Evolutionary conservation across 2,888 invertebrate genomes (phyloP).

Genomic region (Magallana nippona): DNA sequence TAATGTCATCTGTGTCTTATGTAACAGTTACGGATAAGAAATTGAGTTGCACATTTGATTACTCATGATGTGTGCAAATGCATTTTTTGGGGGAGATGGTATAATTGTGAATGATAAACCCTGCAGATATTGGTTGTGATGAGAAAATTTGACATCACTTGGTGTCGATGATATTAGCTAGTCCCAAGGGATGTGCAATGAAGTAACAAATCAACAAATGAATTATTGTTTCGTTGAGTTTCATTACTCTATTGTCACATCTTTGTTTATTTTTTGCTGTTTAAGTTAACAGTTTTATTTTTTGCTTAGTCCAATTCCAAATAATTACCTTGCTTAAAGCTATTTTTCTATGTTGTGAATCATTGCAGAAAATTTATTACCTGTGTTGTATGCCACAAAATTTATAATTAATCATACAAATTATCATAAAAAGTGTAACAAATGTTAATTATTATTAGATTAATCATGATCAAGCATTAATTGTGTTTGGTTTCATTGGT

Average conservation of each 20-base stretch:
- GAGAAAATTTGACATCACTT: conserved; percentile 2
- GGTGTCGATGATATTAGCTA: too few relatives aligned
- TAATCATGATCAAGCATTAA: too few relatives aligned
- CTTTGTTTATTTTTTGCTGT: not conserved
- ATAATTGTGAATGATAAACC: not conserved
- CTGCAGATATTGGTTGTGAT: not conserved
- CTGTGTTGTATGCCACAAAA: too few relatives aligned
- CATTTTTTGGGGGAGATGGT: too few relatives aligned
- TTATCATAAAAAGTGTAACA: too few relatives aligned
- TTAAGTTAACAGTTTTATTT: not conserved
- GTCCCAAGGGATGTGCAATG: not conserved
- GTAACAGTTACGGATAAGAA: too few relatives aligned
- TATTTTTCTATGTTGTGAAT: not conserved
- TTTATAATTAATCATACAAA: too few relatives aligned
- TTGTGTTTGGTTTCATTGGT: too few relatives aligned
- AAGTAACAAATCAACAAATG: not conserved
- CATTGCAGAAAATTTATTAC: not conserved
- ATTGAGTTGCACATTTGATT: too few relatives aligned
- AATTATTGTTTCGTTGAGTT: conserved; percentile 9
- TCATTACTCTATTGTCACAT: conserved; percentile 2
- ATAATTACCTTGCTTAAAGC: not conserved
- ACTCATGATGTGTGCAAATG: too few relatives aligned
- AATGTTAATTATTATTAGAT: too few relatives aligned
- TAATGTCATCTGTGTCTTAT: too few relatives aligned
- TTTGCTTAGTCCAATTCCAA: not conserved